These are phyloP conservation scores for Drosophila arawakana DNA, from an alignment of 1,140 invertebrate genomes.

Conservation along the genomic window DNA sequence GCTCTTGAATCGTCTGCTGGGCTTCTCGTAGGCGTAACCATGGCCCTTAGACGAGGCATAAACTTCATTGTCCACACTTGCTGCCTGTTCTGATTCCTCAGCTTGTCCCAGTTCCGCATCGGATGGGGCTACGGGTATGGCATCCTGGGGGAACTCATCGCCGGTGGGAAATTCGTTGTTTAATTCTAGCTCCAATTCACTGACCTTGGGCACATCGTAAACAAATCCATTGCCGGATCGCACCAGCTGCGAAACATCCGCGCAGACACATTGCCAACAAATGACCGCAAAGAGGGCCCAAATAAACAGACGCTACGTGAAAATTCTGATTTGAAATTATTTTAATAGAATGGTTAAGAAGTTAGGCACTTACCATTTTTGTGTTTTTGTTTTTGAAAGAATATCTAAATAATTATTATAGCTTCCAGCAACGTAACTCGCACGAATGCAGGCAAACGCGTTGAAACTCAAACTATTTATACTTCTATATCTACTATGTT, in stretches of 20 bases:
- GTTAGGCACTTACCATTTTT: slow-evolving; percentile 45
- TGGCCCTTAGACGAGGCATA: slow-evolving; percentile 54
- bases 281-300: slow-evolving; percentile 39
- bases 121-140: slow-evolving; percentile 67
- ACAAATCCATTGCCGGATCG: slow-evolving; percentile 76
- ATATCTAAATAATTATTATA: slow-evolving; percentile 47
- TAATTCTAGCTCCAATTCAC: slow-evolving; percentile 65
- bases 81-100: slow-evolving; percentile 36
- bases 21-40: slow-evolving; percentile 68
- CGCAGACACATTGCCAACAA: slow-evolving; percentile 34
- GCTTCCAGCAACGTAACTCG: slow-evolving; percentile 60
- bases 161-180: slow-evolving; percentile 72
- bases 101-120: slow-evolving; percentile 61
- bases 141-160: slow-evolving; percentile 71
- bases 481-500: slow-evolving; percentile 65
- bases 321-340: slow-evolving; percentile 4
- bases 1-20: slow-evolving; percentile 67
- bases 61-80: slow-evolving; percentile 12
- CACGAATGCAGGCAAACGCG: slow-evolving; percentile 70
- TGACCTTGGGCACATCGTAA: slow-evolving; percentile 72
- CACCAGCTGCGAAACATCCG: slow-evolving; percentile 74
- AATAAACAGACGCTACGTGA: slow-evolving; percentile 41
- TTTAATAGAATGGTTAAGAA: slow-evolving; percentile 15
- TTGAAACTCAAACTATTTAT: slow-evolving; percentile 71
- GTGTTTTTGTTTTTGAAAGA: slow-evolving; percentile 30